Base-by-base conservation (phyloP, 2,113 vertebrate species). In the Gambusia affinis region DNA sequence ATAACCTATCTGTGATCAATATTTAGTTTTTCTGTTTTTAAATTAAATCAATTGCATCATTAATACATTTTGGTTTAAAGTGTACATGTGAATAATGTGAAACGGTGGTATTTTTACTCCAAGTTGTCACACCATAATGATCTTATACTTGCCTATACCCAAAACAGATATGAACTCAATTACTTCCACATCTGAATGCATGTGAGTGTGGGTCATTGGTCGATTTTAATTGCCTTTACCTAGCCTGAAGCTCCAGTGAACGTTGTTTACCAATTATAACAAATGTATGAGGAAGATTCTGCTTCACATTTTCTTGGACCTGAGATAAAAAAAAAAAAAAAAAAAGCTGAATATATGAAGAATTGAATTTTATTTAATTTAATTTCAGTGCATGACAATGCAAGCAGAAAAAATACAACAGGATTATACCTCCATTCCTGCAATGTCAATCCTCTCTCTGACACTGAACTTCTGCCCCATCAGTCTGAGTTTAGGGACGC, bases 391-490 rank as follows among this genome's bases (percentile, higher is more conserved):
- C 11, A 47, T 5, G 5, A 19, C 14, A 17, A 47, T 0, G 17
- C 0, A 28, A 11, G 6, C 28, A 19, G 2, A 60, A 6, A 7
- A 14, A 12, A 63, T 30, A 60, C 12, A 29, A 82, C 33, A 62
- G n/a, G 31, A 63, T 14, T n/a, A 39, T 82, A 99, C 97, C 97
- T 98, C 96, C 89, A 99, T 94, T 87, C 95, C 97, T 1, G 96
- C 96, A 54, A 99, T 97, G 92, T 99, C 96, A 68, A 99, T 97
- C 92, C 96, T 96, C 90, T 98, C 97, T 71, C 97, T 93, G 79
- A 99, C 97, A 1, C 97, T 99, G 93, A 99, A 99, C 92, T 99
- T 99, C 93, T 99, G 97, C 62, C 98, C 98, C 76, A 97, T 98
- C 75, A 99, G 94, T 77, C 98, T 89, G 76, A 99, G 93, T 83